phyloP scores from a whole-genome alignment of 2,113 vertebrate species.

The Conger conger region DNA sequence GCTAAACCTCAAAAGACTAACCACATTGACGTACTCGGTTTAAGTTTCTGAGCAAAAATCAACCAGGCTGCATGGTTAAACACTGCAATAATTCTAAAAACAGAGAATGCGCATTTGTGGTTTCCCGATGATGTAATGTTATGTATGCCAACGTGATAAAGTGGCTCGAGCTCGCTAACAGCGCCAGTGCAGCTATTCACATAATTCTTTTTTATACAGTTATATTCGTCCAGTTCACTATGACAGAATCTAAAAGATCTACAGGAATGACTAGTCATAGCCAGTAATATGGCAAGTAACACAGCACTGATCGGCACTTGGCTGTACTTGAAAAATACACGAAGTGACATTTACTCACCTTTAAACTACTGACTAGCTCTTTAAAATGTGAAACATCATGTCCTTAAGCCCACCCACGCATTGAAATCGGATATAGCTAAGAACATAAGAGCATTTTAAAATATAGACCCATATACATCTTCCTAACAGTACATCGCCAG shows the following conservation, averaged over 20 bases:
- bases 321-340: conserved; percentile 7
- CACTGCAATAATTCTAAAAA: not conserved
- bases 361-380: conserved; percentile 15
- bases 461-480: not conserved
- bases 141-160: conserved; percentile 12
- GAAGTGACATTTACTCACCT: conserved; percentile 25
- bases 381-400: conserved; percentile 15
- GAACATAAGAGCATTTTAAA: not conserved
- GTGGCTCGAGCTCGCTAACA: not conserved
- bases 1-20: not conserved
- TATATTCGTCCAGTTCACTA: not conserved
- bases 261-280: not conserved
- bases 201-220: not conserved
- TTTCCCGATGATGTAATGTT: conserved; percentile 27
- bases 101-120: conserved; percentile 12
- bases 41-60: not conserved
- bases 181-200: not conserved
- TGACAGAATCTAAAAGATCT: not conserved
- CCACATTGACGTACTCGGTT: not conserved
- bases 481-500: not conserved
- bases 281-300: not conserved
- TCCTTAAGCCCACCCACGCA: not conserved
- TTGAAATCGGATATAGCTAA: not conserved
- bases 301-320: not conserved
- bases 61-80: not conserved